Evolutionary conservation across 2,888 invertebrate genomes (phyloP), one percentile per base, ranked within the genome.

Genomic region (Odontocolon sp.): DNA sequence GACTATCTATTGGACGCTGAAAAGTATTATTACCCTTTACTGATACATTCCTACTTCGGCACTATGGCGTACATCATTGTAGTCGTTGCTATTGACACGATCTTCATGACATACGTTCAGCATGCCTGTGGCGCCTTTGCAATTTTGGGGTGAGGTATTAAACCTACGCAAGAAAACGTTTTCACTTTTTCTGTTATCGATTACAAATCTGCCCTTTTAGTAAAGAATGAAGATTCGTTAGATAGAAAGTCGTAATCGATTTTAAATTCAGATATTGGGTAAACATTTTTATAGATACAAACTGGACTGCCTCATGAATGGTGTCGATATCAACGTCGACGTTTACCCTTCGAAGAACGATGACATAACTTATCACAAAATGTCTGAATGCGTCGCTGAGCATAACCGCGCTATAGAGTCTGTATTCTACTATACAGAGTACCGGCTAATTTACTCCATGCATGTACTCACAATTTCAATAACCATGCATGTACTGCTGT

Each of bases 1-100:
- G 82, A 84, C 47, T 84, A 80, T 63, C 78, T 82, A 2, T 3
- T 83, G 11, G 80, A 83, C 45, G 70, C 72, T 11, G 77, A 84
- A 11, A 80, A 78, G 8, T 82, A 83, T 31, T 81, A 82, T 42
- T 81, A 75, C 72, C 80, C 79, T 3, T 42, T 82, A 2, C 38
- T 84, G 8, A 68, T 81, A 36, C 83, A 82, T 23, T 79, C 79
- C 31, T 82, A 83, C 11, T 45, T 83, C 16, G 76, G 80, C 1
- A 82, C 80, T 3, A 66, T 78, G 8, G 71, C 78, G 11, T 83
- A 76, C 40, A 77, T 82, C 3, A 80, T 78, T 2, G 50, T 47
- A 2, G 67, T 81, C 50, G 77, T 83, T 8, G 82, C 81, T 0
- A 67, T 76, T 11, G 84, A 84, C 16, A 77, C 81, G 0, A 81